Evolutionary conservation across 2,888 invertebrate genomes (phyloP), one percentile per base, ranked within the genome.

Genomic region (Panorpa germanica): DNA sequence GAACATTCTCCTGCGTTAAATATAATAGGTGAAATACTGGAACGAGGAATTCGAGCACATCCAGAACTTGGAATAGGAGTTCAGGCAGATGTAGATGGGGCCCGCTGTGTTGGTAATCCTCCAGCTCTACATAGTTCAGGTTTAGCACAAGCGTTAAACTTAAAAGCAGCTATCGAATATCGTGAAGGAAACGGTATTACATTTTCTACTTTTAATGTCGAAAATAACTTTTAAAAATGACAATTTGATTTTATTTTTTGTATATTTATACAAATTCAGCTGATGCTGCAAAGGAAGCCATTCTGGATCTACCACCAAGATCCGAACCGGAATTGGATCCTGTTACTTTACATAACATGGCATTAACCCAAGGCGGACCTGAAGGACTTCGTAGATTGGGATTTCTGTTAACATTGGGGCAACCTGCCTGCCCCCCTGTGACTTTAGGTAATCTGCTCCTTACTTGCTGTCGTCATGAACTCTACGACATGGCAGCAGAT

Each of bases 101-200:
- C 81, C 26, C 70, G 93, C 37, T 93, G 93, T 46, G 95, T 98
- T 19, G 96, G 96, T 0, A 95, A 95, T 52, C 88, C 91, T 1
- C 57, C 88, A 34, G 81, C 81, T 2, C 62, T 98, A 34, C 93
- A 96, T 45, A 80, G 95, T 51, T 95, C 96, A 4, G 91, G 93
- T 12, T 65, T 98, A 3, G 86, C 98, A 8, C 98, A 98, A 58
- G 95, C 96, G 0, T 90, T 96, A 47, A 98, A 98, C 58, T 63
- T 98, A 13, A 96, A 96, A 61, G 93, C 96, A 7, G 96, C 96
- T 4, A 90, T 98, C 42, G 95, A 96, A 54, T 98, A 88, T 55
- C 86, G 91, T 49, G 65, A 82, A 29, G 81, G 80, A 50, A 83
- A 88, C 50, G 61, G 81, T 67, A 58, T 56, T 48, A 10, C n/a